phyloP scores from a whole-genome alignment of 2,113 vertebrate species.

The Lepisosteus oculatus region DNA sequence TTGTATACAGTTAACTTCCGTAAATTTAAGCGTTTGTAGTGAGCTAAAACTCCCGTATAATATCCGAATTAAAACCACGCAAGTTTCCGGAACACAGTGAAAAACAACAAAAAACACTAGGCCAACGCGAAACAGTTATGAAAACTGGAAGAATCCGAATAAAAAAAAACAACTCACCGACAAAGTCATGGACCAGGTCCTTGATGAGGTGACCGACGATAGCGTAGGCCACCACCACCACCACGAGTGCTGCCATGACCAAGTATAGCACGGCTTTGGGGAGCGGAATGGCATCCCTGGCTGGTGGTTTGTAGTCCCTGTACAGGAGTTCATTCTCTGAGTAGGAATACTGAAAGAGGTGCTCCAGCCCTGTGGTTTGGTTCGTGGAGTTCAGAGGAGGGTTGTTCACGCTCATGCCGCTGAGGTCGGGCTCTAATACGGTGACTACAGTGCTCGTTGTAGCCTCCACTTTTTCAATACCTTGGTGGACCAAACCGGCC shows the following conservation, averaged over 20 bases:
- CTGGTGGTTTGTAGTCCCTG: slow-evolving; percentile 73
- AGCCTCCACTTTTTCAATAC: slow-evolving; percentile 61
- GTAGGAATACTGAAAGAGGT: slow-evolving; percentile 74
- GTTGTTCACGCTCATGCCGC: slow-evolving; percentile 65
- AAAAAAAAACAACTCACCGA: slow-evolving; percentile 67
- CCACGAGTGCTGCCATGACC: slow-evolving; percentile 82
- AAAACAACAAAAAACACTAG: too few species aligned
- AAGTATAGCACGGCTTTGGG: slow-evolving; percentile 88
- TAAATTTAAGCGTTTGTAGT: neutral
- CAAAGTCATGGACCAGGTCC: slow-evolving; percentile 80
- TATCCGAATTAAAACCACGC: neutral
- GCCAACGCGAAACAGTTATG: neutral
- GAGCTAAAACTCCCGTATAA: neutral
- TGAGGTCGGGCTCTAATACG: slow-evolving; percentile 70
- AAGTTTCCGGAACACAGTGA: too few species aligned
- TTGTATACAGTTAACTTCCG: neutral
- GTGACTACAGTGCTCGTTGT: slow-evolving; percentile 75
- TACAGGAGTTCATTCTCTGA: slow-evolving; percentile 76
- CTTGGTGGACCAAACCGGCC: slow-evolving; percentile 65
- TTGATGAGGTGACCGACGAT: slow-evolving; percentile 86
- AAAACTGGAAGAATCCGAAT: neutral
- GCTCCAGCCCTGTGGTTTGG: slow-evolving; percentile 75
- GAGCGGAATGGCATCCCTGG: slow-evolving; percentile 71
- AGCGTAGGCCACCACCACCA: slow-evolving; percentile 80
- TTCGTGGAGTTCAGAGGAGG: slow-evolving; percentile 71